Evolutionary conservation across 2,113 vertebrate genomes (phyloP), one percentile per base, ranked within the genome.

Genomic region (Brienomyrus brachyistius): DNA sequence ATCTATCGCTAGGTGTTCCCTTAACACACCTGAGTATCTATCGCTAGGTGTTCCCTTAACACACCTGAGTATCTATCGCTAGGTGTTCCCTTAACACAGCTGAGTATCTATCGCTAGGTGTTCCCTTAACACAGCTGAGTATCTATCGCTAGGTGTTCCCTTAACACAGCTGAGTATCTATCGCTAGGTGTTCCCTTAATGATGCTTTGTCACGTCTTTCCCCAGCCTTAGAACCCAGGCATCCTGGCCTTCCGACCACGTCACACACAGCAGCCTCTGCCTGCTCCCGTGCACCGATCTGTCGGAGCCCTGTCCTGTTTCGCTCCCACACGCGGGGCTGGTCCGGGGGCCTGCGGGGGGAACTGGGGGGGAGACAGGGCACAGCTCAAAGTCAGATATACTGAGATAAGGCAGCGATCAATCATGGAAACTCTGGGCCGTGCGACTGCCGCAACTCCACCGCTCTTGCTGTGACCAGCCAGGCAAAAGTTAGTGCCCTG

Each of bases 371-470:
- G 88, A 85, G 94, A 94, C 94, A 95, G 95, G 95, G 95, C 95
- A 96, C 93, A 93, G 96, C 96, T 97, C 96, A 97, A 97, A 97
- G 96, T 97, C 95, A 96, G 94, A 96, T 95, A 95, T 95, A 93
- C 95, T 94, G 93, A 94, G 95, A 96, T 96, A 95, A 94, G 91
- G 93, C 91, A 54, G 94, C 95, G 96, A 96, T 97, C 96, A 95
- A 96, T 96, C 95, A 96, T 94, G 94, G 94, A 94, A 93, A 94
- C 94, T 95, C 94, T 94, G 88, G 89, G 86, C 88, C 83, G 88
- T 92, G 89, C 88, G 92, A 91, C 92, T 90, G 90, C 89, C 59
- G 50, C 80, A 88, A 51, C 62, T 85, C 90, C 70, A 94, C 94
- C 80, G 77, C 89, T 90, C 40, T 94, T 1, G 0, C 90, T 90